phyloP scores from a whole-genome alignment of 2,113 vertebrate genomes.

The Pituophis catenifer region DNA sequence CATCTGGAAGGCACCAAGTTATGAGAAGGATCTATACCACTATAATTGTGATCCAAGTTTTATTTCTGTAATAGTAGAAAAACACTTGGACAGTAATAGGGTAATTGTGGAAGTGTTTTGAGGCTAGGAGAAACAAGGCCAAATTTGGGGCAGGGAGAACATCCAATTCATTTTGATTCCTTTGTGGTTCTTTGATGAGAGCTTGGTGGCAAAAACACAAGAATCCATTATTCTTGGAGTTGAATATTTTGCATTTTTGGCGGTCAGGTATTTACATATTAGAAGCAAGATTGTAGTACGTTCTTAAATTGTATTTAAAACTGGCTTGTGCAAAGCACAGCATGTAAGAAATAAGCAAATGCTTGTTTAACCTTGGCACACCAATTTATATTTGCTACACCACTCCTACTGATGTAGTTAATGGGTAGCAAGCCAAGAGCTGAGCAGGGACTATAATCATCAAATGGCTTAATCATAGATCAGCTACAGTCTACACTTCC shows the following conservation, averaged over 20 bases:
- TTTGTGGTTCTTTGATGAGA: not conserved
- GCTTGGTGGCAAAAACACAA: not conserved
- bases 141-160: not conserved
- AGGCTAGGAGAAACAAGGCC: not conserved
- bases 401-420: not conserved
- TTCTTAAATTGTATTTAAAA: not conserved
- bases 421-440: not conserved
- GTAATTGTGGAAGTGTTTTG: not conserved
- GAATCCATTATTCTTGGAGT: not conserved
- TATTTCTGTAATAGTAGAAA: not conserved
- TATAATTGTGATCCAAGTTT: not conserved
- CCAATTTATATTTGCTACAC: not conserved
- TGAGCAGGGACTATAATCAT: not conserved
- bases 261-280: not conserved
- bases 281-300: not conserved
- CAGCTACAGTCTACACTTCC: not conserved
- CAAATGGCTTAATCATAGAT: not conserved
- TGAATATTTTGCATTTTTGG: not conserved
- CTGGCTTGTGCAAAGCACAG: not conserved
- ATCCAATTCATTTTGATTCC: not conserved
- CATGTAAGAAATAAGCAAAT: not conserved
- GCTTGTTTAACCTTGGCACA: not conserved
- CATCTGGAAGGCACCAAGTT: not conserved
- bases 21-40: not conserved
- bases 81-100: not conserved